Base-by-base conservation (phyloP, 1,140 invertebrate genomes). In the Pseudoatta argentina region DNA sequence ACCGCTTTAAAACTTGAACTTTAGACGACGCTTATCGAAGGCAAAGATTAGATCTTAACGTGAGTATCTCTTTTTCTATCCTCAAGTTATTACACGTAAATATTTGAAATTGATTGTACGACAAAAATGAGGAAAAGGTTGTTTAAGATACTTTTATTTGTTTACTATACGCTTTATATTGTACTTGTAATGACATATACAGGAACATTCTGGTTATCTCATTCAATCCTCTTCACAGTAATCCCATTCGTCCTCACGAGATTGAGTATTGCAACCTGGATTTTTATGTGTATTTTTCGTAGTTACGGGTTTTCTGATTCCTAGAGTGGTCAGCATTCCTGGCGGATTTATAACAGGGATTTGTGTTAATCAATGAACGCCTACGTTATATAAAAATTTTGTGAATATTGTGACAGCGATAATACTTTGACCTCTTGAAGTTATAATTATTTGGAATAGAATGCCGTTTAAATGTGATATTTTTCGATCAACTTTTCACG, bases 211-310 rank as follows among this genome's bases (percentile, higher is more conserved):
- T 10, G 14, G 8, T 71, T 57, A 71, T 69, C 21, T 81, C 21
- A 71, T 39, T 81, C 77, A 69, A 21, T 69, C 44, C 30, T 30
- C 64, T 7, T 81, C 64, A 21, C 64, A 79, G 39, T 81, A 81
- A 18, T 81, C 77, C 64, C 77, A 69, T 3, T 69, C 64, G 5
- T 81, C 77, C 24, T 81, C 76, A 30, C 18, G 44, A 53, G 27
- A 53, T 51, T 1, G 61, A 27, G 3, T 16, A 27, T 77, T 8
- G 75, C 14, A 3, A 2, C 3, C 2, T 18, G 59, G 24, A 77
- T 44, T 81, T 34, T 12, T 57, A 71, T n/a, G 71, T 16, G 30
- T 0, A 34, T 1, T 21, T 21, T 21, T 3, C 27, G 14, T 18
- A 12, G 3, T 21, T 12, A 27, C n/a, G 18, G 44, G 7, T 53